Conservation (phyloP, 1,140 invertebrate genomes). For the Euborellia annulipes region DNA sequence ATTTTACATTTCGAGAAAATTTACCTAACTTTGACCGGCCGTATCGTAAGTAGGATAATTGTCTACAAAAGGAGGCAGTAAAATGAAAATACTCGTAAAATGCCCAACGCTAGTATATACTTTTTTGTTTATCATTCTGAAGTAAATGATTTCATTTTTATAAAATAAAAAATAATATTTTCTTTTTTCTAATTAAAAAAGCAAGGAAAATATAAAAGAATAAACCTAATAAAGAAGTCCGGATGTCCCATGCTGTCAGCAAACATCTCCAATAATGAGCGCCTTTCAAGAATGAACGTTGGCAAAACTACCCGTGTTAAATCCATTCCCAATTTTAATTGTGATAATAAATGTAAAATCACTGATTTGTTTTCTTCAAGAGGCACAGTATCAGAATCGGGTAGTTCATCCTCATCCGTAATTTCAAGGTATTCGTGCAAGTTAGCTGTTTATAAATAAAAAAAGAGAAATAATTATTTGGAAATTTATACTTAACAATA, state of each 20-base stretch:
- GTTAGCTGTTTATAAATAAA: neutral
- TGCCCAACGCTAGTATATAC: too few species aligned
- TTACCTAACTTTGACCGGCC: too few species aligned
- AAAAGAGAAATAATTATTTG: too few species aligned
- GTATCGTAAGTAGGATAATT: too few species aligned
- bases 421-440: neutral
- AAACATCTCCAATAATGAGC: conserved; percentile 47
- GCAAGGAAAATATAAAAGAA: conserved; percentile 9
- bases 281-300: conserved; percentile 41
- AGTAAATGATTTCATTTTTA: too few species aligned
- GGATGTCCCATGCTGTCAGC: conserved; percentile 49
- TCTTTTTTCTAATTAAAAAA: too few species aligned
- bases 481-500: too few species aligned
- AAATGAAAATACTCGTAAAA: too few species aligned
- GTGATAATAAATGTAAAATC: conserved; percentile 41
- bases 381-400: conserved; percentile 3
- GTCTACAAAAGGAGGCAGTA: too few species aligned
- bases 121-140: too few species aligned
- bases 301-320: conserved; percentile 44
- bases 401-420: conserved; percentile 8
- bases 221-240: conserved; percentile 41
- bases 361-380: conserved; percentile 41
- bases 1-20: too few species aligned
- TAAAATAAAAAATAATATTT: too few species aligned
- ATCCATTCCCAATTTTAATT: conserved; percentile 48